Evolutionary conservation across 1,140 invertebrate genomes (phyloP).

Genomic region (Plodia interpunctella): DNA sequence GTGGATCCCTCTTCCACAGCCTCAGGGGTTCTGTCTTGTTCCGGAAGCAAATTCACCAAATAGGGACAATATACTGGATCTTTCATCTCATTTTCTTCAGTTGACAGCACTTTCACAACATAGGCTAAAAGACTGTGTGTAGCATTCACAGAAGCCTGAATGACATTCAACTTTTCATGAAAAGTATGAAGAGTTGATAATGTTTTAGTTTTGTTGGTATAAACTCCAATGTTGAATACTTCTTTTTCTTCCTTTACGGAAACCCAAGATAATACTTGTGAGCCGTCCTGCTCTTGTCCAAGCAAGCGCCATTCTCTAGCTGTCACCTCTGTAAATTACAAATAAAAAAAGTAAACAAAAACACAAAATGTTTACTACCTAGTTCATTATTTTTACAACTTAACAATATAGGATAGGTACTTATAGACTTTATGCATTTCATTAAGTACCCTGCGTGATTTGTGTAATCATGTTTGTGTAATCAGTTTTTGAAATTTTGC

Average conservation of each 20-base stretch:
- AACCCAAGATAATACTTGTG: conserved; percentile 84
- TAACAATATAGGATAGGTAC: neutral
- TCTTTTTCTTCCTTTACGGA: conserved; percentile 60
- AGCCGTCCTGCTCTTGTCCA: conserved; percentile 86
- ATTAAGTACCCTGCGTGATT: no score
- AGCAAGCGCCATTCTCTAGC: conserved; percentile 86
- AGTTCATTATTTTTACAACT: neutral
- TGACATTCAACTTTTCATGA: conserved; percentile 80
- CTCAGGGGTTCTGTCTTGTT: conserved; percentile 69
- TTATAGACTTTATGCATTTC: neutral
- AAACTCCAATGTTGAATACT: conserved; percentile 73
- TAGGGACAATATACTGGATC: conserved; percentile 76
- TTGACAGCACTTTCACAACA: conserved; percentile 76
- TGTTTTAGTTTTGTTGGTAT: conserved; percentile 76
- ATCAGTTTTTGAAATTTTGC: no score
- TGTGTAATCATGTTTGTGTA: no score
- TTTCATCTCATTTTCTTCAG: conserved; percentile 34
- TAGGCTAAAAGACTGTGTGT: conserved; percentile 82
- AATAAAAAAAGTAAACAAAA: no score
- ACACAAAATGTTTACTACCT: conserved; percentile 8
- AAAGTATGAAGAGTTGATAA: conserved; percentile 81
- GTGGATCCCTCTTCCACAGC: conserved; percentile 76
- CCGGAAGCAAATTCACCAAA: conserved; percentile 79
- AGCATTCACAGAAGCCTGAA: conserved; percentile 88
- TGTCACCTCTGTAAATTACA: conserved; percentile 64